Conservation (phyloP, 2,888 invertebrate species). For the Periphyllus acericola region DNA sequence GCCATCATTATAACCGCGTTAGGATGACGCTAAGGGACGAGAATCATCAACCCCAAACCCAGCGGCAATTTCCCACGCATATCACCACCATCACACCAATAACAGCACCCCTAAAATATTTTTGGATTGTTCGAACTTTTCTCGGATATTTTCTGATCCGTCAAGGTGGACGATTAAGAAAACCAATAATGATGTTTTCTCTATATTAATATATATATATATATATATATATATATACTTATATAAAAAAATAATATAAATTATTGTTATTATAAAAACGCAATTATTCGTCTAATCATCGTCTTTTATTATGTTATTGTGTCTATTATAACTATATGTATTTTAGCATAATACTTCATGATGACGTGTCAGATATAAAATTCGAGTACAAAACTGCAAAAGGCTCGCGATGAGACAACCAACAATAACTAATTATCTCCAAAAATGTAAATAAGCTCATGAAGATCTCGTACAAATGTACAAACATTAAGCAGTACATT, state of each 20-base stretch:
- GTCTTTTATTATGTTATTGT: not conserved
- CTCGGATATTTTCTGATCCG: not conserved
- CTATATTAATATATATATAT: not conserved
- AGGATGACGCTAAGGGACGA: conserved; percentile 28
- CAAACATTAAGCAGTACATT: too few relatives aligned
- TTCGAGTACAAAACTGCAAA: too few relatives aligned
- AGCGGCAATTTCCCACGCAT: conserved; percentile 55
- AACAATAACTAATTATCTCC: too few relatives aligned
- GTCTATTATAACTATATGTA: too few relatives aligned
- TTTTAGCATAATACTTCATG: too few relatives aligned
- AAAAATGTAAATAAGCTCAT: too few relatives aligned
- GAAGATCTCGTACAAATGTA: too few relatives aligned
- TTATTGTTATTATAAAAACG: not conserved
- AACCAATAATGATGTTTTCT: not conserved
- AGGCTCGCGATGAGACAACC: too few relatives aligned
- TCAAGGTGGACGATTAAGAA: not conserved
- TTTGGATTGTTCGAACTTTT: conserved; percentile 31
- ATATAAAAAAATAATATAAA: too few relatives aligned
- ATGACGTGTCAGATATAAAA: too few relatives aligned
- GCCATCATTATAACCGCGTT: conserved; percentile 59
- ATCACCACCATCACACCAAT: not conserved
- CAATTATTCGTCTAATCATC: not conserved
- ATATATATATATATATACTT: not conserved
- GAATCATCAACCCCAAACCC: conserved; percentile 51
- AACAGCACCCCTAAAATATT: not conserved